Base-by-base conservation (phyloP, 2,113 vertebrate genomes). In the Azemiops feae region DNA sequence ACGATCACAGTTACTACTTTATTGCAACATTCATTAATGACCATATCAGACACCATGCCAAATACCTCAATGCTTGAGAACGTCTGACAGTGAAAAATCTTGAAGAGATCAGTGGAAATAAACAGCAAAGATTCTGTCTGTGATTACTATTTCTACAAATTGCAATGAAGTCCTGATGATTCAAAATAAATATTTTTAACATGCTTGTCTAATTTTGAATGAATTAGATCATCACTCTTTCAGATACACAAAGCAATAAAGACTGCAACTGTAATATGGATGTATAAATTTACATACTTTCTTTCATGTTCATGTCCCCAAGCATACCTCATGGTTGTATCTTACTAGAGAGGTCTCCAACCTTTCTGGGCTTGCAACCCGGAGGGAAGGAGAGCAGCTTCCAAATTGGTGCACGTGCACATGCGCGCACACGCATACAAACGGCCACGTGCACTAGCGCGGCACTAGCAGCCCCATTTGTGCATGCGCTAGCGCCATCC, bases 1-100 rank as follows among this genome's bases (percentile, higher is more conserved):
- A 99, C 0, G 99, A 99, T 96, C 99, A 99, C 97, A 99, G 99
- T 97, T 99, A 99, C 97, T 99, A 97, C 97, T 99, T 99, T 96
- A 98, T 99, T 89, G 98, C 98, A 93, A 99, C 99, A 0, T 99
- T 99, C 96, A 98, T 99, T 93, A 96, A 97, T 3, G 98, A 99
- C 94, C 99, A 99, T 97, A 98, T 99, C 98, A 98, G 98, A 92
- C 99, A 99, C 89, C 99, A 99, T 39, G 98, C 99, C 94, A 99
- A 99, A 96, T 99, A 98, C 96, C 98, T 99, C 94, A 99, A 98
- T 22, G 98, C 98, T 55, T 99, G 94, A 98, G 3, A 92, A 47
- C 8, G 91, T 45, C 9, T 55, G 88, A 94, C 64, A 52, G 27
- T n/a, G 16, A 5, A 87, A 94, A 85, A 91, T 43, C 18, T 90